Evolutionary conservation across 2,888 invertebrate species (phyloP).

Genomic region (Asteroscopus sphinx): DNA sequence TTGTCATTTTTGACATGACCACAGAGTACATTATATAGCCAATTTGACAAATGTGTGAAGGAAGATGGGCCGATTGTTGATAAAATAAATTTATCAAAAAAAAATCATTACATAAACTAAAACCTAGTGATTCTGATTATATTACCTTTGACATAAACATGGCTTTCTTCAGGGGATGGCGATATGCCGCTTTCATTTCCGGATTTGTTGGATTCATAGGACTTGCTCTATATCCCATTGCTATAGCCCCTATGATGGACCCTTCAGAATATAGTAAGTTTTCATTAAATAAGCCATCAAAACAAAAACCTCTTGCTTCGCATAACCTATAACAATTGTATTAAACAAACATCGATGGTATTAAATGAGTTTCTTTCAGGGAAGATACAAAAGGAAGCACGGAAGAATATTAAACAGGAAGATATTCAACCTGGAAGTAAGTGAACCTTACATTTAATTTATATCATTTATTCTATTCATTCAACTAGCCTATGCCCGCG

Average conservation of each 20-base stretch:
- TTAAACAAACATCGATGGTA: conserved; percentile 1
- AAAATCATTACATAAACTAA: too few relatives aligned
- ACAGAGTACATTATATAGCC: too few relatives aligned
- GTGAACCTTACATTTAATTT: conserved; percentile 52
- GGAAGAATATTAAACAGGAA: conserved; percentile 89
- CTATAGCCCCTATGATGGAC: conserved; percentile 91
- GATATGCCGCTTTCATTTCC: conserved; percentile 86
- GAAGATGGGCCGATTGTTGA: conserved; percentile 11
- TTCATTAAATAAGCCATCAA: not conserved
- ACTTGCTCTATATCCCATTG: conserved; percentile 89
- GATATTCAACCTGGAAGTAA: conserved; percentile 91
- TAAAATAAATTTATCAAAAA: conserved; percentile 18
- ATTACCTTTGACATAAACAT: conserved; percentile 62
- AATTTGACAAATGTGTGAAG: not conserved
- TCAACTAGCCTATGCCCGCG: too few relatives aligned
- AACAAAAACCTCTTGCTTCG: conserved; percentile 6
- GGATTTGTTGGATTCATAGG: conserved; percentile 89
- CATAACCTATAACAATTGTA: conserved; percentile 14
- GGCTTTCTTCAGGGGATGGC: conserved; percentile 82
- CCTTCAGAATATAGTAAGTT: conserved; percentile 91
- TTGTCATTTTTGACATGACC: too few relatives aligned
- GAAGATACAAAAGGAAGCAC: conserved; percentile 85
- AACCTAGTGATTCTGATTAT: too few relatives aligned
- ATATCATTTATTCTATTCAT: not conserved
- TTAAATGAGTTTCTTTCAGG: conserved; percentile 76